phyloP scores from a whole-genome alignment of 2,113 vertebrate genomes.

The Ellobius talpinus region DNA sequence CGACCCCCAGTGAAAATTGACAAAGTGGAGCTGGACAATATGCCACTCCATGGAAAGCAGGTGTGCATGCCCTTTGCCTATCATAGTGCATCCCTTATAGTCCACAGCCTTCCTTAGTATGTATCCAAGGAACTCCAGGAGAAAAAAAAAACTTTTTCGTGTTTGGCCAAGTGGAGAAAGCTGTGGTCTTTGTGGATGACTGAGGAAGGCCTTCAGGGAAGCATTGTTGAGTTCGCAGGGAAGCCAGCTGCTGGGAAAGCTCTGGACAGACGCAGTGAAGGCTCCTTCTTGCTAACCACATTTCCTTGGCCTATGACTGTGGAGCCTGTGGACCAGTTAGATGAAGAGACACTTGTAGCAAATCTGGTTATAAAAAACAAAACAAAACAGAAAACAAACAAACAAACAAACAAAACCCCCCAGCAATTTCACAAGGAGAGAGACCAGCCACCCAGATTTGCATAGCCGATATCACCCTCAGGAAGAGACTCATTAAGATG shows the following conservation, averaged over 20 bases:
- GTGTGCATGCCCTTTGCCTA: slow-evolving; percentile 93
- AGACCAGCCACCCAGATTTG: slow-evolving; percentile 95
- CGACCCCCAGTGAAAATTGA: slow-evolving; percentile 97
- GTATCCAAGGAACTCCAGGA: slow-evolving; percentile 97
- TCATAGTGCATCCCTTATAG: slow-evolving; percentile 94
- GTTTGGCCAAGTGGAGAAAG: slow-evolving; percentile 96
- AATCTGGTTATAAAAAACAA: slow-evolving; percentile 92
- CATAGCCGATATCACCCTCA: slow-evolving; percentile 60
- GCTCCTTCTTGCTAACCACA: slow-evolving; percentile 95
- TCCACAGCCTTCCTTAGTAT: slow-evolving; percentile 96
- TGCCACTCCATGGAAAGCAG: slow-evolving; percentile 93
- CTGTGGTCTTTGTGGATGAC: slow-evolving; percentile 97
- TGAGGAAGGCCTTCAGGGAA: slow-evolving; percentile 95
- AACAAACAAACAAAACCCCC: no score
- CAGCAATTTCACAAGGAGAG: slow-evolving; percentile 88
- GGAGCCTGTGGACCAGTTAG: slow-evolving; percentile 97
- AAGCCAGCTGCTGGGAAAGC: slow-evolving; percentile 97
- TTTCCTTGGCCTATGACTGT: slow-evolving; percentile 95
- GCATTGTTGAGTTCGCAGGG: slow-evolving; percentile 96
- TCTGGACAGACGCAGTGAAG: slow-evolving; percentile 95
- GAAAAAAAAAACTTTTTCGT: slow-evolving; percentile 95
- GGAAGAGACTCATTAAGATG: neutral
- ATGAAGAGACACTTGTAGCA: slow-evolving; percentile 96
- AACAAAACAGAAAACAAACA: no score
- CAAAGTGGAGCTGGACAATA: slow-evolving; percentile 96